Percentiles rank a stretch among this genome's conserved stretches.
phyloP scores from a whole-genome alignment of 2,113 vertebrate species.

The Psephotus haematonotus region DNA sequence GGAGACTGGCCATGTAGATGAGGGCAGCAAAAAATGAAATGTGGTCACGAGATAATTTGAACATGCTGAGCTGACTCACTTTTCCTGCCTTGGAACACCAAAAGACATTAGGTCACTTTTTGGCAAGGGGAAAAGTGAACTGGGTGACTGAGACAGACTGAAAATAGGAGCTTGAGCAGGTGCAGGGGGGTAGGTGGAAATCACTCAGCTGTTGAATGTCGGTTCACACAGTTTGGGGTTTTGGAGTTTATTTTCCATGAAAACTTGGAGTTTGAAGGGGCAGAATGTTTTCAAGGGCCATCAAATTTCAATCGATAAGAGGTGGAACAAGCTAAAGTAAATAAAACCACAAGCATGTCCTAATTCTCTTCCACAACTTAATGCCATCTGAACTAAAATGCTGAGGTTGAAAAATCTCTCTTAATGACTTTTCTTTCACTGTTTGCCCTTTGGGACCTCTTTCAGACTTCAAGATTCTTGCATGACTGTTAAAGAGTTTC shows the following conservation, averaged over 20 bases:
- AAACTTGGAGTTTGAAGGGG: background rate
- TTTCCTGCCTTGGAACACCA: constrained; percentile 1
- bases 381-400: background rate
- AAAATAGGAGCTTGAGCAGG: background rate
- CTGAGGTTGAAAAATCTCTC: background rate
- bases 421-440: background rate
- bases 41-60: background rate
- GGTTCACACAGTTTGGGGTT: background rate
- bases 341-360: background rate
- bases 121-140: background rate
- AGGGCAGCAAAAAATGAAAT: background rate
- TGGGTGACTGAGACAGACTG: background rate
- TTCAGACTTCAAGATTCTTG: background rate
- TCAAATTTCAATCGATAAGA: background rate
- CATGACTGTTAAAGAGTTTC: background rate
- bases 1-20: background rate
- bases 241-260: background rate
- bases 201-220: background rate
- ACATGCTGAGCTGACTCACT: background rate
- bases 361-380: background rate
- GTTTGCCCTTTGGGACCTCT: background rate
- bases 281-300: background rate
- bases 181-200: background rate
- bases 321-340: background rate
- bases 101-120: constrained; percentile 36